These are phyloP conservation scores for Machaerirhynchus nigripectus DNA, from an alignment of 2,113 vertebrate species.

Conservation along the genomic window DNA sequence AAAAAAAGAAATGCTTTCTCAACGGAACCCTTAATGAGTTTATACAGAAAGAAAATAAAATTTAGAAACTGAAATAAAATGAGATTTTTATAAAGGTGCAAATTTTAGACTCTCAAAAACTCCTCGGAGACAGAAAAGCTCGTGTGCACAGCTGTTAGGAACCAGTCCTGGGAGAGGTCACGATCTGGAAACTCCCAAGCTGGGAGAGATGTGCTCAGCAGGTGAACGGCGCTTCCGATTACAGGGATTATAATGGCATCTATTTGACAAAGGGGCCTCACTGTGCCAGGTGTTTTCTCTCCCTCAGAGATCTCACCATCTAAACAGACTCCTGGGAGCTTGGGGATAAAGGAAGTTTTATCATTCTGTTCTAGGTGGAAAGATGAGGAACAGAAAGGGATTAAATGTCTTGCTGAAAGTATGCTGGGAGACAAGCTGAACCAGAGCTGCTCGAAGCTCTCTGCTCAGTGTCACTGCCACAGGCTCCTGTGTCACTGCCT, in stretches of 20 bases:
- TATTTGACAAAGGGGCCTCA: not conserved
- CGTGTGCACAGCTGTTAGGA: not conserved
- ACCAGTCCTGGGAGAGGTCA: not conserved
- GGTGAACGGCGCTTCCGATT: not conserved
- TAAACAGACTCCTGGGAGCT: not conserved
- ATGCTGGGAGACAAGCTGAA: not conserved
- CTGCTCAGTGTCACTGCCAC: not conserved
- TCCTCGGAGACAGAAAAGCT: not conserved
- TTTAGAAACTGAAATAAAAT: not conserved
- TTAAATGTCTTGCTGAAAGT: not conserved
- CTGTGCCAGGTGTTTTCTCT: conserved; percentile 31
- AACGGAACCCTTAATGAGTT: not conserved
- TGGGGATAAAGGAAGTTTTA: conserved; percentile 17
- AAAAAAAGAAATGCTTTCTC: not conserved
- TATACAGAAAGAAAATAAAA: not conserved
- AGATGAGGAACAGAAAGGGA: not conserved
- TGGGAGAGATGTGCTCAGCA: not conserved
- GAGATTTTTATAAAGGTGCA: not conserved
- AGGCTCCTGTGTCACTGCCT: not conserved
- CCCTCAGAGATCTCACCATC: not conserved
- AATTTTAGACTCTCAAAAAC: not conserved
- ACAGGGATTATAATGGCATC: not conserved
- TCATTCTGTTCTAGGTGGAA: not conserved
- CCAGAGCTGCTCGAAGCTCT: not conserved
- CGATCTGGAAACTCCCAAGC: not conserved